phyloP scores from a whole-genome alignment of 2,888 invertebrate species.

The Nemurella pictetii region DNA sequence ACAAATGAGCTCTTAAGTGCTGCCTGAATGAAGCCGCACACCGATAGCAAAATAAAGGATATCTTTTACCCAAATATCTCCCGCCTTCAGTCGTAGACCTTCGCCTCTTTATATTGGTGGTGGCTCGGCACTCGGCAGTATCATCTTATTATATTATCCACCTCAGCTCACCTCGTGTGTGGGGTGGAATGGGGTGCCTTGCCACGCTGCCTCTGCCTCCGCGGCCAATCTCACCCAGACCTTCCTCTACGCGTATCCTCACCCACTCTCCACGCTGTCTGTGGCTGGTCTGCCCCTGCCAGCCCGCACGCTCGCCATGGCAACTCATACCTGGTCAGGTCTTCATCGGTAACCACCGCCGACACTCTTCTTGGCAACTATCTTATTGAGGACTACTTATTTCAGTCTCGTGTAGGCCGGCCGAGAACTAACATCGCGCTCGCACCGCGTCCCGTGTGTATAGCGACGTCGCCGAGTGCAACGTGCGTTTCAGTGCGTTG shows the following conservation, averaged over 20 bases:
- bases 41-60: not conserved
- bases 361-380: constrained; percentile 10
- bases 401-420: constrained; percentile 27
- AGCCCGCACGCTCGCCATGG: not conserved
- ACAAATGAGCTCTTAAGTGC: not conserved
- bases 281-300: constrained; percentile 14
- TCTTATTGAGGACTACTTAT: constrained; percentile 20
- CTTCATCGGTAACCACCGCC: constrained; percentile 1
- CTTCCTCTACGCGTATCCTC: not conserved
- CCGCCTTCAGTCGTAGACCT: not conserved
- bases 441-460: not conserved
- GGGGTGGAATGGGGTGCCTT: not conserved
- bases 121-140: not conserved
- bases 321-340: constrained; percentile 4
- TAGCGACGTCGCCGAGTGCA: not conserved
- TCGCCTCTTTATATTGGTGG: not conserved
- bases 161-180: not conserved
- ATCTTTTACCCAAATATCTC: not conserved
- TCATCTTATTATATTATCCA: not conserved
- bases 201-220: too few relatives aligned
- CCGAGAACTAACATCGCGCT: constrained; percentile 12
- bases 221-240: constrained; percentile 13
- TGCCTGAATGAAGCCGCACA: not conserved
- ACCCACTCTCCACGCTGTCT: not conserved
- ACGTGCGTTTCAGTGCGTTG: too few relatives aligned